phyloP scores from a whole-genome alignment of 2,888 invertebrate genomes.

The Drepana falcataria region DNA sequence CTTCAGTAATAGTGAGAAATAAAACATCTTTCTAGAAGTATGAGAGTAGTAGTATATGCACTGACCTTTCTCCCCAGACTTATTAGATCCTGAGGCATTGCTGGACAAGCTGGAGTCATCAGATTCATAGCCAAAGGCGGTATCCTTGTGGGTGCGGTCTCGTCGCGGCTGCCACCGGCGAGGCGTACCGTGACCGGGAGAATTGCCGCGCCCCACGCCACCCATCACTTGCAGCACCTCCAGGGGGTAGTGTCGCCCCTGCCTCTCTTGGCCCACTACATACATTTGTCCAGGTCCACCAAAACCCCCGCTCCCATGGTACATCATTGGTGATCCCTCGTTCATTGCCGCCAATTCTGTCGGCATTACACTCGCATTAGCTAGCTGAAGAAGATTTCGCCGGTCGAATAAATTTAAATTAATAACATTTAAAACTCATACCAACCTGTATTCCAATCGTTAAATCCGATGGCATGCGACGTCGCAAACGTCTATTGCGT shows the following conservation, averaged over 20 bases:
- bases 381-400: slow-evolving; percentile 15
- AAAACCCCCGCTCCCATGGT: slow-evolving; percentile 53
- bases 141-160: slow-evolving; percentile 45
- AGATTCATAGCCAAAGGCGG: slow-evolving; percentile 67
- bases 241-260: slow-evolving; percentile 50
- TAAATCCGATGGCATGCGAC: slow-evolving; percentile 42
- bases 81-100: slow-evolving; percentile 69
- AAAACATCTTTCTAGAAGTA: too few relatives aligned
- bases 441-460: slow-evolving; percentile 53
- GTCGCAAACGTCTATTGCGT: slow-evolving; percentile 55
- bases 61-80: slow-evolving; percentile 65
- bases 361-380: slow-evolving; percentile 28
- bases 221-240: slow-evolving; percentile 50
- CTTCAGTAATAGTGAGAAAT: too few relatives aligned
- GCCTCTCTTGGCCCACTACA: slow-evolving; percentile 49
- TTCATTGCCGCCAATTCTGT: slow-evolving; percentile 51
- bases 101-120: slow-evolving; percentile 74
- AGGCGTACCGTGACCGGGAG: slow-evolving; percentile 35
- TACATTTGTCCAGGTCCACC: slow-evolving; percentile 52
- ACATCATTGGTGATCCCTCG: slow-evolving; percentile 64
- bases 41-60: not conserved
- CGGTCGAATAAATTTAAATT: slow-evolving; percentile 13
- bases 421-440: slow-evolving; percentile 28
- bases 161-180: slow-evolving; percentile 50
- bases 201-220: slow-evolving; percentile 28